Evolutionary conservation across 1,140 invertebrate species (phyloP), one percentile per base, ranked within the genome.

Genomic region (Leptestheria dahalacensis): DNA sequence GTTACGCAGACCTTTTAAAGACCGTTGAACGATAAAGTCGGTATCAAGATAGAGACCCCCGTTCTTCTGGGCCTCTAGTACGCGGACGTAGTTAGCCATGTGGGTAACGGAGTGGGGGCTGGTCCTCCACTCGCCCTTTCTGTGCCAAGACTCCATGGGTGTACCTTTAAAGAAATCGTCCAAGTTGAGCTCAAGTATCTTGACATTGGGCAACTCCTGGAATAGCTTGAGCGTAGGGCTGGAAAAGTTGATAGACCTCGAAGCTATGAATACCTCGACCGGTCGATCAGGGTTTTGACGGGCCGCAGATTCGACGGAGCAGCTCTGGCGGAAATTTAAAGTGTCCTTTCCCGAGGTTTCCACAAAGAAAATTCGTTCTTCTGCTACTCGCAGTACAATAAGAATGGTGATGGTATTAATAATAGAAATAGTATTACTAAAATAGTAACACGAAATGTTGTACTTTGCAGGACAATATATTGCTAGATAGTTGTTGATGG

Each of bases 1-100:
- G 23, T 58, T 58, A 4, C 20, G 10, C 3, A 58, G 9, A 77
- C 76, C 1, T 87, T 75, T 4, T 88, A 78, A 1, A 88, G 78
- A 66, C 89, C 86, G 58, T 86, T 68, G 63, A 89, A 86, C 47
- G 88, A 67, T 68, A 87, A 88, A 46, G n/a, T n/a, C n/a, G n/a
- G n/a, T n/a, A n/a, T n/a, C n/a, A n/a, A n/a, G n/a, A n/a, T n/a
- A n/a, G n/a, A 85, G 80, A 1, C 86, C 86, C 28, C 84, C 83
- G 60, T 77, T 86, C 66, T 85, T 86, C 75, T 80, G 86, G 0
- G 88, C 68, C 0, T 82, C 81, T 11, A 86, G 64, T 62, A 81
- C 86, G 60, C 85, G 74, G 26, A 86, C 65, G 18, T 85, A 74
- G 66, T 86, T 83, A n/a, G 78, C 79, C 62, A 82, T 76, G 71